Conservation (phyloP, 2,888 invertebrate genomes). For the Polydesmus complanatus region DNA sequence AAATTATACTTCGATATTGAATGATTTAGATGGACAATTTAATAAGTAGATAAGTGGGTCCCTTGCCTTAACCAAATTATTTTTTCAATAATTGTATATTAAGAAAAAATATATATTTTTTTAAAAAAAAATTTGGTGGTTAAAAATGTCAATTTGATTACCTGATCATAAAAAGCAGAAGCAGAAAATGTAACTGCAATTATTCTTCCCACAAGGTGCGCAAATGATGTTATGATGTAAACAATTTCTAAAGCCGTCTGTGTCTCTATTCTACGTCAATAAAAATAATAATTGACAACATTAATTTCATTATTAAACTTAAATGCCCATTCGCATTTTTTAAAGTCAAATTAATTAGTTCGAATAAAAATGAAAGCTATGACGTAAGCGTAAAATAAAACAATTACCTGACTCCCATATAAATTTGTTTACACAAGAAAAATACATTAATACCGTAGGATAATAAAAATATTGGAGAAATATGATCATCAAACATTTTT, state of each 20-base stretch:
- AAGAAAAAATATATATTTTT: neutral
- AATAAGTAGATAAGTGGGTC: constrained; percentile 7
- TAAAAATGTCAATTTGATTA: neutral
- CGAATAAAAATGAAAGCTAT: no score
- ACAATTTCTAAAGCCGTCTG: neutral
- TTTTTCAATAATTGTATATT: no score
- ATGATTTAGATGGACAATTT: neutral
- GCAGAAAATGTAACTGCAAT: constrained; percentile 8
- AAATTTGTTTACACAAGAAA: neutral
- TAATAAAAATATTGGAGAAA: neutral
- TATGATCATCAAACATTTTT: neutral
- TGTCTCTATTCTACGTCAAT: no score
- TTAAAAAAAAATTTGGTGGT: neutral
- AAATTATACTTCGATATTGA: constrained; percentile 6
- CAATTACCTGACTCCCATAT: neutral
- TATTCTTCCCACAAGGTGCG: constrained; percentile 8
- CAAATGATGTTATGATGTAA: constrained; percentile 1
- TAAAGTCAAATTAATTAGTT: no score
- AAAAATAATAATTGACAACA: no score
- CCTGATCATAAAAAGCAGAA: constrained; percentile 8
- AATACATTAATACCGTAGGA: neutral
- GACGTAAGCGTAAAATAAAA: no score
- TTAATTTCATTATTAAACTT: no score
- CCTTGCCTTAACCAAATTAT: constrained; percentile 1
- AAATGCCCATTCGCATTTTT: no score